Evolutionary conservation across 2,797 vertebrate genomes (phyloP), one percentile per base, ranked within the genome.

Genomic region (Sebastes reedi): DNA sequence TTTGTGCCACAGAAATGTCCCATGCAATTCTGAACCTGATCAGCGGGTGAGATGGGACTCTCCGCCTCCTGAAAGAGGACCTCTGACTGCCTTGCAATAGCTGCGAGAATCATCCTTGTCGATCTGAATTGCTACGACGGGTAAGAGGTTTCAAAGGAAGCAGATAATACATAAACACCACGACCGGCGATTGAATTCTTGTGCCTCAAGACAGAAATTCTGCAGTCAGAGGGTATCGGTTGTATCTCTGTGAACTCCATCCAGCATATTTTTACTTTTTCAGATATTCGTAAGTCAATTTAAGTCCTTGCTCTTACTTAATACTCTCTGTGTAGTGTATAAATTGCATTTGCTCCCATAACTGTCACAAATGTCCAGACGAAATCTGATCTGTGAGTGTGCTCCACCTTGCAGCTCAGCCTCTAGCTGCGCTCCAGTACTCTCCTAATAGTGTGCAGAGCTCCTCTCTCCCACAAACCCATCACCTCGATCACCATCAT

Each of bases 1-100:
- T 96, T 94, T 95, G 93, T 88, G 88, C 80, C 87, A 71, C 83
- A 80, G 80, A 93, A 89, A 94, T 84, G 90, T 88, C 83, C 87
- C 50, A 12, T 76, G 82, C 86, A 85, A 89, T 93, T 91, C 79
- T 82, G 77, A 70, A 82, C 64, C 88, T 86, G 91, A 94, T 93
- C 91, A 82, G 75, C 16, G 16, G 69, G 34, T 54, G 75, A 95
- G 88, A 94, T 92, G 91, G 77, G 88, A 58, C 82, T 86, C 80
- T 82, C 52, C 73, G 67, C 34, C 82, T 72, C 60, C 80, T 82
- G 77, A 90, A 82, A 88, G 72, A 84, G 85, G 90, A 89, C 92
- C 88, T 74, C 72, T 76, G 85, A 79, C 88, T 82, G 75, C 74
- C 69, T 86, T 67, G 86, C 86, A 81, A 78, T 79, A 82, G 85